Conservation (phyloP, 2,113 vertebrate species). For the Microcebus ravelobensis region DNA sequence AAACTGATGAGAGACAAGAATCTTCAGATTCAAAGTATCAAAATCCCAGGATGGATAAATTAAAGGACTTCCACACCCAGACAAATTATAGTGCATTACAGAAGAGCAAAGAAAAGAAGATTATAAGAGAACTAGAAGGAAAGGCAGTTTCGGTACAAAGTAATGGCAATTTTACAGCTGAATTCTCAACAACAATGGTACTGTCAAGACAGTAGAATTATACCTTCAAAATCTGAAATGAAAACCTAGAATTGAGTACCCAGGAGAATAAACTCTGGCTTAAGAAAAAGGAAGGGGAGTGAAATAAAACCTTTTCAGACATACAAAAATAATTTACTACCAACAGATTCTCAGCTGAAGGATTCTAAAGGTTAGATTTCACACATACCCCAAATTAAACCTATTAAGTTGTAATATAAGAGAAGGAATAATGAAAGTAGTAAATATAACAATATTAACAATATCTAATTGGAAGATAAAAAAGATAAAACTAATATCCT, state of each 20-base stretch:
- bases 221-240: neutral
- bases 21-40: neutral
- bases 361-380: neutral
- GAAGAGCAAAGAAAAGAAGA: constrained; percentile 12
- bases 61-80: neutral
- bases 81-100: neutral
- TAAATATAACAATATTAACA: neutral
- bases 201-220: neutral
- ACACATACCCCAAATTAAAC: neutral
- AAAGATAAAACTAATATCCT: neutral
- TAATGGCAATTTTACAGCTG: neutral
- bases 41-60: neutral
- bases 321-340: neutral
- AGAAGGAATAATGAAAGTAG: neutral
- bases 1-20: neutral
- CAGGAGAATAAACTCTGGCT: neutral
- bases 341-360: neutral
- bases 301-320: neutral
- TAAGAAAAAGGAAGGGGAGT: neutral
- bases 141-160: neutral
- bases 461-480: neutral
- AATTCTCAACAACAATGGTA: neutral
- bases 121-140: neutral
- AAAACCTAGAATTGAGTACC: neutral
- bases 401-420: neutral